A percentile compares a stretch with the other conserved stretches of the same genome.
These are phyloP conservation scores for Hoplodrina ambigua DNA, from an alignment of 2,888 invertebrate species.

Conservation along the genomic window DNA sequence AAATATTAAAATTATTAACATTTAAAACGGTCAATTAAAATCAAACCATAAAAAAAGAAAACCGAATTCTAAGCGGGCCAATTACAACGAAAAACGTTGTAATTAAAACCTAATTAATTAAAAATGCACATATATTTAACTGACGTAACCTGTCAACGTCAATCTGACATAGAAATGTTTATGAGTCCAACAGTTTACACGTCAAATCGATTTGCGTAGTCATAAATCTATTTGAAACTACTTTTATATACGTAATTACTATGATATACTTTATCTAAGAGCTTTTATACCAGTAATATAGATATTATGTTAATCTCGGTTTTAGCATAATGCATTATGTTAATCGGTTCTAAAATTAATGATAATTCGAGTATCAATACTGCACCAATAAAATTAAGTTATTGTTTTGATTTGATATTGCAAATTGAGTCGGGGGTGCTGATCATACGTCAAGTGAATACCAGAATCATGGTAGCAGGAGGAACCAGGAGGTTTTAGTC, in stretches of 20 bases:
- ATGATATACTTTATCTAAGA: background rate
- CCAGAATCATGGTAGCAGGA: no score
- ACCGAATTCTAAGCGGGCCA: conserved; percentile 21
- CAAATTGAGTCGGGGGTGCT: background rate
- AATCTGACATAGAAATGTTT: conserved; percentile 23
- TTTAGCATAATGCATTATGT: conserved; percentile 32
- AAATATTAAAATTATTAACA: conserved; percentile 29
- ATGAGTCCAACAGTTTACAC: conserved; percentile 11
- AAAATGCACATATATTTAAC: conserved; percentile 41
- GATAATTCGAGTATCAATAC: conserved; percentile 14
- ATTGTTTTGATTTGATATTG: conserved; percentile 23
- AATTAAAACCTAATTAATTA: conserved; percentile 45
- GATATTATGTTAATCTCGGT: conserved; percentile 29
- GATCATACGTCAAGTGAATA: no score
- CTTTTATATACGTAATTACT: conserved; percentile 16
- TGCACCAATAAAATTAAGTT: conserved; percentile 32
- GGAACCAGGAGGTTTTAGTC: no score
- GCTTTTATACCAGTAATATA: conserved; percentile 11
- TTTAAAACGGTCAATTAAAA: conserved; percentile 27
- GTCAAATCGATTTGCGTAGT: conserved; percentile 29
- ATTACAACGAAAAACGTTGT: conserved; percentile 42
- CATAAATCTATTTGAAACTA: conserved; percentile 21
- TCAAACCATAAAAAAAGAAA: conserved; percentile 39
- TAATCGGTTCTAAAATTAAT: conserved; percentile 35
- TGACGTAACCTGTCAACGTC: conserved; percentile 44